A percentile compares a stretch with the other conserved stretches of the same genome.
Conservation (phyloP, 2,797 vertebrate genomes). For the Chloroceryle inda region DNA sequence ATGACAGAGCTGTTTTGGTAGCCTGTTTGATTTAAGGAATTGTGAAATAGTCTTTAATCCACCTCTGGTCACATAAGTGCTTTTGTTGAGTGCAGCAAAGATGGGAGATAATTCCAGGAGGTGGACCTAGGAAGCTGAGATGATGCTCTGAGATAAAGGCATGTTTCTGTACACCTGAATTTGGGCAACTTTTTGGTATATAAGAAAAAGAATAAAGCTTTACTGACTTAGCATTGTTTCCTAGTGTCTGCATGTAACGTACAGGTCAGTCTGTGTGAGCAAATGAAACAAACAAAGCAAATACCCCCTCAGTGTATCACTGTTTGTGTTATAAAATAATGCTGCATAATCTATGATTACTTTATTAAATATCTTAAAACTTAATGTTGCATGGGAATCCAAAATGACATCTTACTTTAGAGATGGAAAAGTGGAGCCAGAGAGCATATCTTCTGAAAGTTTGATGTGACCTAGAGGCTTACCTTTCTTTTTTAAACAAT, state of each 20-base stretch:
- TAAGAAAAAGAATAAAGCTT: neutral
- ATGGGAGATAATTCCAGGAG: neutral
- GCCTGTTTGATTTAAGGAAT: neutral
- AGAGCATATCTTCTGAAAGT: neutral
- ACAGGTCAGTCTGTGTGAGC: neutral
- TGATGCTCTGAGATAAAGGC: neutral
- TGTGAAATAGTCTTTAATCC: neutral
- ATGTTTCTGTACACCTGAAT: neutral
- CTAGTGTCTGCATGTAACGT: neutral
- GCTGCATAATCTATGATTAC: neutral
- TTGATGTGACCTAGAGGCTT: neutral
- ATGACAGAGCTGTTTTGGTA: neutral
- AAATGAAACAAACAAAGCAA: neutral
- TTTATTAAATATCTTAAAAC: neutral
- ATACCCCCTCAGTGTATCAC: accelerated
- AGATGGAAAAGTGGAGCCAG: neutral
- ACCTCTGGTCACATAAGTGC: neutral
- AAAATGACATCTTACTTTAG: neutral
- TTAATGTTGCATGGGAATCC: neutral
- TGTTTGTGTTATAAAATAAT: neutral
- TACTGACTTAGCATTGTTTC: neutral
- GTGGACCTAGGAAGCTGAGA: neutral
- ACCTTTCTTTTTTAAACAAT: neutral
- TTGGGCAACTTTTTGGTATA: neutral
- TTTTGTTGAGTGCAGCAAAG: neutral